Percentiles rank a stretch among this genome's conserved stretches.
phyloP scores from a whole-genome alignment of 2,113 vertebrate species.

The Chionomys nivalis region DNA sequence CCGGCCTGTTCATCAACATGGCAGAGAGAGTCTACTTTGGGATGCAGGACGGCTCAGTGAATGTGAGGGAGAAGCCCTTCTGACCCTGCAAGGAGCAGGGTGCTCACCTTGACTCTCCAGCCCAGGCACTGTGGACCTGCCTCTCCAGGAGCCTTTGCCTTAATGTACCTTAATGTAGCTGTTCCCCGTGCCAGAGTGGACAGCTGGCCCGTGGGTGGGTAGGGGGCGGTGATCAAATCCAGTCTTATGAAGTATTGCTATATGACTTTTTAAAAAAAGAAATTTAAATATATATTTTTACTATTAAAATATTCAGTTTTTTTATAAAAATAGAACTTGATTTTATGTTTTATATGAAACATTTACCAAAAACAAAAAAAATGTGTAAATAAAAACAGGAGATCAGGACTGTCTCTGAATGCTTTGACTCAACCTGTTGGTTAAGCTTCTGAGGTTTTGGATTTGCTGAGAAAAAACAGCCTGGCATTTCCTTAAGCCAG shows the following conservation, averaged over 20 bases:
- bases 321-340: slow-evolving; percentile 75
- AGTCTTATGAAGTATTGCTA: slow-evolving; percentile 79
- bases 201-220: background rate
- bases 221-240: slow-evolving; percentile 36
- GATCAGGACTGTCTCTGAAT: slow-evolving; percentile 55
- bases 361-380: slow-evolving; percentile 82
- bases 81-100: slow-evolving; percentile 69
- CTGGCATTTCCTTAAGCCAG: slow-evolving; percentile 18
- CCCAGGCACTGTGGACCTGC: background rate
- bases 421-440: slow-evolving; percentile 80
- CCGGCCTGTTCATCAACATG: slow-evolving; percentile 96
- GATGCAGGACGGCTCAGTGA: slow-evolving; percentile 95
- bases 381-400: slow-evolving; percentile 63
- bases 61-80: slow-evolving; percentile 86
- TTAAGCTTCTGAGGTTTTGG: slow-evolving; percentile 47
- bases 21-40: slow-evolving; percentile 95
- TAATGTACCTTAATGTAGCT: slow-evolving; percentile 72
- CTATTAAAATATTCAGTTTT: slow-evolving; percentile 68
- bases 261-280: slow-evolving; percentile 82
- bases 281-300: slow-evolving; percentile 81
- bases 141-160: slow-evolving; percentile 82
- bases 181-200: slow-evolving; percentile 40
- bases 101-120: slow-evolving; percentile 34
- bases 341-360: slow-evolving; percentile 84
- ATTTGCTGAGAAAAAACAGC: slow-evolving; percentile 64